phyloP scores from a whole-genome alignment of 2,888 invertebrate genomes.

The Drosophila nigricruria region DNA sequence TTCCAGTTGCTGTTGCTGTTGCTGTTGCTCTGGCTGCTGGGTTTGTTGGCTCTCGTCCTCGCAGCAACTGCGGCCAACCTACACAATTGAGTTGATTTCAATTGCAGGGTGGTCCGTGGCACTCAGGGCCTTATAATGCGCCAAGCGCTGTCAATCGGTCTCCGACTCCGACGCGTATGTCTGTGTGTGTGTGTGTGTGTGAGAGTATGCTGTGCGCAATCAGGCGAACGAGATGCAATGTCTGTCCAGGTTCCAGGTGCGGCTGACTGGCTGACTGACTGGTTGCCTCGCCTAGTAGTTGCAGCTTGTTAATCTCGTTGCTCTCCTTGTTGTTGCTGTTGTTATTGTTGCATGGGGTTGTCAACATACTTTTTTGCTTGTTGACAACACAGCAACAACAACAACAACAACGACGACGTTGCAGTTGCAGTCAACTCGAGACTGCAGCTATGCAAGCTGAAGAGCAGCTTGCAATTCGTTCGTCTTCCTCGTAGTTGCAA shows the following conservation, averaged over 20 bases:
- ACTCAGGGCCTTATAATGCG: slow-evolving; percentile 74
- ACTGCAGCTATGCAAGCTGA: slow-evolving; percentile 65
- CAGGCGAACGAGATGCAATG: slow-evolving; percentile 54
- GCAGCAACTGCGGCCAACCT: slow-evolving; percentile 38
- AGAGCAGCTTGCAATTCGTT: slow-evolving; percentile 73
- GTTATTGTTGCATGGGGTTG: slow-evolving; percentile 66
- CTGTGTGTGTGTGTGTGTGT: neutral
- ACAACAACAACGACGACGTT: slow-evolving; percentile 25
- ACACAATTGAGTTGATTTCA: slow-evolving; percentile 78
- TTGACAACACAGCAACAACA: slow-evolving; percentile 72
- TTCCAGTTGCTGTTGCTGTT: slow-evolving; percentile 28
- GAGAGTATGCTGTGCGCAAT: slow-evolving; percentile 53
- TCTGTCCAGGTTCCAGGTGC: slow-evolving; percentile 56
- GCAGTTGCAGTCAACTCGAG: slow-evolving; percentile 65
- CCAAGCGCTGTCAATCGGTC: slow-evolving; percentile 74
- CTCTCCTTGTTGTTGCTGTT: slow-evolving; percentile 50
- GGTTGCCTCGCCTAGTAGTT: slow-evolving; percentile 69
- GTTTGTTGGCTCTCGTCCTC: slow-evolving; percentile 16
- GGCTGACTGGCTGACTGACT: slow-evolving; percentile 54
- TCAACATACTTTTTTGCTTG: slow-evolving; percentile 81
- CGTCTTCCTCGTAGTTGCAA: slow-evolving; percentile 68
- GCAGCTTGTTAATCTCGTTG: slow-evolving; percentile 69
- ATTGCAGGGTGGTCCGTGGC: slow-evolving; percentile 75
- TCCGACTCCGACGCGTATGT: slow-evolving; percentile 15
- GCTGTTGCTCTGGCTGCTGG: slow-evolving; percentile 39